Evolutionary conservation across 2,888 invertebrate species (phyloP).

Genomic region (Therioaphis trifolii): DNA sequence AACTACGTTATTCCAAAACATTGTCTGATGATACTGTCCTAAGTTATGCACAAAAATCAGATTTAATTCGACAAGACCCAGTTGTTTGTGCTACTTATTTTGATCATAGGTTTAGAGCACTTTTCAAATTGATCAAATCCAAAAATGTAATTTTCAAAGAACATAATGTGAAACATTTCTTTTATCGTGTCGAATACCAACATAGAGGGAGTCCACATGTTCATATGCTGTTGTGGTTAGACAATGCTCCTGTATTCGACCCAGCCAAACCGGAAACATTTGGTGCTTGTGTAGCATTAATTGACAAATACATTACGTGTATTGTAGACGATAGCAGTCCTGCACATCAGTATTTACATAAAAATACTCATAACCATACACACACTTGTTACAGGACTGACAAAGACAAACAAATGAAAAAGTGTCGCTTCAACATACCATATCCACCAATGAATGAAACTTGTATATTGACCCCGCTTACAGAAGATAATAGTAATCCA

Average conservation of each 20-base stretch:
- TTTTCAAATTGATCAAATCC: conserved; percentile 63
- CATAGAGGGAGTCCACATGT: conserved; percentile 65
- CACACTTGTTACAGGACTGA: conserved; percentile 63
- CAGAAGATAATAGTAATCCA: not conserved
- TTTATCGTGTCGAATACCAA: conserved; percentile 66
- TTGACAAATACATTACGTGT: conserved; percentile 65
- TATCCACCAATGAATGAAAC: not conserved
- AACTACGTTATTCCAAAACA: not conserved
- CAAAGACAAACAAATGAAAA: conserved; percentile 61
- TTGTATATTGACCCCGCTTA: not conserved
- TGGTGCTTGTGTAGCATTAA: conserved; percentile 61
- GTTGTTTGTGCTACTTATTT: conserved; percentile 65
- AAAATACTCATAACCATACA: conserved; percentile 64
- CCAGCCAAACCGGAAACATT: conserved; percentile 13
- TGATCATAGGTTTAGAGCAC: conserved; percentile 55
- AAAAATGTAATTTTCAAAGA: conserved; percentile 65
- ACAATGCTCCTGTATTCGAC: conserved; percentile 5
- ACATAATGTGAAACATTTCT: not conserved
- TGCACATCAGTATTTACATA: conserved; percentile 63
- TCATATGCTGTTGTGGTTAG: conserved; percentile 2
- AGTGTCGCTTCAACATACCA: conserved; percentile 34
- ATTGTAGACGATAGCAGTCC: conserved; percentile 63
- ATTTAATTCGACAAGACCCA: conserved; percentile 65
- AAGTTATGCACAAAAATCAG: conserved; percentile 62
- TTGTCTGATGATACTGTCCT: not conserved